Conservation (phyloP, 1,140 invertebrate species). For the Drosophila kurseongensis region DNA sequence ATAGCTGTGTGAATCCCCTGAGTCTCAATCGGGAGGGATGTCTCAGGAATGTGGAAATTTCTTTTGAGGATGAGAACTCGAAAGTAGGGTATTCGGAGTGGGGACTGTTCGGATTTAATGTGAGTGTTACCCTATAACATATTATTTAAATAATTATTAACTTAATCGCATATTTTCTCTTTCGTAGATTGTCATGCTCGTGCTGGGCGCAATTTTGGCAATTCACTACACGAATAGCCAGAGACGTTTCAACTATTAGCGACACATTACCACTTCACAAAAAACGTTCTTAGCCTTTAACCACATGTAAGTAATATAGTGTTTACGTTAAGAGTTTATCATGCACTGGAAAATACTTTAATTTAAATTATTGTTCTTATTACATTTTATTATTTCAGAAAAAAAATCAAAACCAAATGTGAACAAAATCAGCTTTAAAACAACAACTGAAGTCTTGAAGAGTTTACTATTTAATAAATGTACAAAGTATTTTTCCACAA, state of each 20-base stretch:
- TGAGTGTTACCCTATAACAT: slow-evolving; percentile 12
- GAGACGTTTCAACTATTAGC: slow-evolving; percentile 67
- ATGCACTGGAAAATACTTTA: not conserved
- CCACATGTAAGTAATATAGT: not conserved
- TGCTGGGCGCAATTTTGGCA: slow-evolving; percentile 64
- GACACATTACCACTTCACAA: slow-evolving; percentile 21
- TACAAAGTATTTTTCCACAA: no score
- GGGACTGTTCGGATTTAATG: slow-evolving; percentile 69
- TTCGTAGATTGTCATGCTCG: slow-evolving; percentile 59
- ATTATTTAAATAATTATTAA: not conserved
- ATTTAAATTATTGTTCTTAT: no score
- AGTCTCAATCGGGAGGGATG: slow-evolving; percentile 85
- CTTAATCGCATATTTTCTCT: slow-evolving; percentile 8
- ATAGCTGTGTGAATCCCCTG: slow-evolving; percentile 70
- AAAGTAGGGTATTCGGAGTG: slow-evolving; percentile 73
- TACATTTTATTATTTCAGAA: no score
- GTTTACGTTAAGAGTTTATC: slow-evolving; percentile 19
- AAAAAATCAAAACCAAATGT: no score
- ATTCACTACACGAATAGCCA: slow-evolving; percentile 74
- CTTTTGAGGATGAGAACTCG: slow-evolving; percentile 85
- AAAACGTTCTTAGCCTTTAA: slow-evolving; percentile 27
- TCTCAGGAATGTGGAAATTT: slow-evolving; percentile 68
- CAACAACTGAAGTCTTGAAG: not conserved
- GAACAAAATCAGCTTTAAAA: no score
- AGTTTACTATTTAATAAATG: no score